Base-by-base conservation (phyloP, 2,113 vertebrate genomes). In the Rallus limicola region DNA sequence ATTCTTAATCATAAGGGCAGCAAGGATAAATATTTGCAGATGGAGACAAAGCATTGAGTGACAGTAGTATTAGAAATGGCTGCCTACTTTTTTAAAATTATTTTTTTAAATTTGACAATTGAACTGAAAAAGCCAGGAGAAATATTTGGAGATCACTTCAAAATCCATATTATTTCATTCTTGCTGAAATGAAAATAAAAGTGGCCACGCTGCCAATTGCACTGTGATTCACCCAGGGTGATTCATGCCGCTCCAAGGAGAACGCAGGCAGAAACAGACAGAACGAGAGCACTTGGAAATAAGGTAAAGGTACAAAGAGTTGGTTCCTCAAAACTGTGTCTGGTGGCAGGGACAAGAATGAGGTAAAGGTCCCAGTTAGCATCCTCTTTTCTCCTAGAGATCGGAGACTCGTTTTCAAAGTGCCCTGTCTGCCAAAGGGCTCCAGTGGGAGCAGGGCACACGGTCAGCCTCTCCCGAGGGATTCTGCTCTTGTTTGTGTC, bases 141-240 rank as follows among this genome's bases (percentile, higher is more conserved):
- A 75, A 42, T 74, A 86, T 62, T 76, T 87, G 26, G 9, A 44
- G 65, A 52, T 76, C 18, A 44, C 14, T 75, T 70, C 40, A 71
- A 81, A 86, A 91, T 48, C 62, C 11, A 10, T 56, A 80, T 58
- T 62, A 24, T 83, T 92, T 69, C 63, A 15, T 91, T 82, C 44
- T 44, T 50, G 59, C n/a, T 69, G 46, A 86, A 86, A 88, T 59
- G 55, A 92, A 93, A 88, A 82, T 56, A 58, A 36, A 92, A 80
- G 15, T 3, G 17, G 36, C 18, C 13, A 33, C 10, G 28, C 4
- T 11, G 36, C 7, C 38, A 28, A 28, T 0, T 18, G 20, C 1
- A 0, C 3, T 38, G 7, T 78, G 74, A 91, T 68, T 89, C 50
- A 83, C 31, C 48, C 44, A 56, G 34, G 2, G 6, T 40, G 12